Percentiles rank a stretch among this genome's conserved stretches.
phyloP scores from a whole-genome alignment of 2,113 vertebrate genomes.

The Epinephelus moara region DNA sequence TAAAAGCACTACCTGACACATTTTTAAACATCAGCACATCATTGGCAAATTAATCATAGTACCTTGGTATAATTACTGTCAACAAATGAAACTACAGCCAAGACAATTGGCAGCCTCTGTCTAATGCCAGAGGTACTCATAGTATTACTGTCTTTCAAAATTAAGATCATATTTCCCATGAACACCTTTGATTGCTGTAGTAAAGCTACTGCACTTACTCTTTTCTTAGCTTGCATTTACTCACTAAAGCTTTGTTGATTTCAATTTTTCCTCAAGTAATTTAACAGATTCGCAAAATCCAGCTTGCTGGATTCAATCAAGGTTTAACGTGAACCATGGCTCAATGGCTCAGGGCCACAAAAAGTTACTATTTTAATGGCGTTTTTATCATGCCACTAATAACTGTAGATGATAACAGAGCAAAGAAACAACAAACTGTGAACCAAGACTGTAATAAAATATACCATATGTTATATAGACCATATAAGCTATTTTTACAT shows the following conservation, averaged over 20 bases:
- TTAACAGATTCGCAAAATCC: background rate
- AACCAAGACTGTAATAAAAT: no score
- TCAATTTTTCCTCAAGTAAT: background rate
- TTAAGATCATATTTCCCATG: constrained; percentile 1
- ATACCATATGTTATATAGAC: no score
- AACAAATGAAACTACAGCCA: constrained; percentile 53
- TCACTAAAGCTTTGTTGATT: background rate
- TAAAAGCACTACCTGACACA: constrained; percentile 13
- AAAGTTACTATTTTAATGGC: no score
- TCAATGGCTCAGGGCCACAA: no score
- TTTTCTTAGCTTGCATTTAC: background rate
- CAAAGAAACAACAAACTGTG: no score
- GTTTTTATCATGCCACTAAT: no score
- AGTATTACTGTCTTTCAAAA: constrained; percentile 11
- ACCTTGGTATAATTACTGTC: constrained; percentile 50
- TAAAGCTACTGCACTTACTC: background rate
- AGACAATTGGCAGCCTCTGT: constrained; percentile 39
- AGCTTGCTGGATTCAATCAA: background rate
- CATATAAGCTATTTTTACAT: no score
- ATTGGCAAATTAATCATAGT: constrained; percentile 27
- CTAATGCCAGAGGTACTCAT: constrained; percentile 24
- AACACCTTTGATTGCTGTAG: background rate
- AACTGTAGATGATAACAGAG: no score
- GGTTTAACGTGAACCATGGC: no score
- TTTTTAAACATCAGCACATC: constrained; percentile 34